Conservation (phyloP, 2,888 invertebrate species). For the Pollenia griseotomentosa region DNA sequence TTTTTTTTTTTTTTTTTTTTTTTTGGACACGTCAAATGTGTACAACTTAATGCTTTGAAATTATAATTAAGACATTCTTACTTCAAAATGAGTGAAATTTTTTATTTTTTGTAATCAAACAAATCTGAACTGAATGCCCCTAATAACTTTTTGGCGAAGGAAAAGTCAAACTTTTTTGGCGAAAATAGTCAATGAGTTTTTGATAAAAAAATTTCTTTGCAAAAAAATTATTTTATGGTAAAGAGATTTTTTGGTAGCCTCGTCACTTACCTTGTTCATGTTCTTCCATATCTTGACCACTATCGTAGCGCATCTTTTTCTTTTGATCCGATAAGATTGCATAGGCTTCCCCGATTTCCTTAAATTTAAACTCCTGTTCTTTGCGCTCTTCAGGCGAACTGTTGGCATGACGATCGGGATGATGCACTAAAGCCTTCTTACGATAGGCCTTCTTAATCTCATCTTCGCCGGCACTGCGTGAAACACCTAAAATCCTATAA, state of each 20-base stretch:
- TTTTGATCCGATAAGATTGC: constrained; percentile 95
- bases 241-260: not conserved
- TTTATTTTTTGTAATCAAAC: no score
- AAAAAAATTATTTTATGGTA: not conserved
- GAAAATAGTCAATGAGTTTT: not conserved
- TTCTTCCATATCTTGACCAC: constrained; percentile 94
- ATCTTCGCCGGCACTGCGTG: constrained; percentile 92
- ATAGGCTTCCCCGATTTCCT: constrained; percentile 98
- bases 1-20: no score
- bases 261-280: constrained; percentile 79
- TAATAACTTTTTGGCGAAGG: no score
- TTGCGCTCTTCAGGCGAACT: constrained; percentile 93
- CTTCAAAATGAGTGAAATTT: no score
- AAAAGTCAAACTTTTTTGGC: no score
- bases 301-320: constrained; percentile 95
- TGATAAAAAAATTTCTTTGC: not conserved
- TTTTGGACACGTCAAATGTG: no score
- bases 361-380: constrained; percentile 96
- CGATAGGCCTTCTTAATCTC: constrained; percentile 97
- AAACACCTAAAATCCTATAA: constrained; percentile 96
- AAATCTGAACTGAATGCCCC: no score
- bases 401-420: constrained; percentile 97
- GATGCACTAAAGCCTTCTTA: constrained; percentile 91
- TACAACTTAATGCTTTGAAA: no score
- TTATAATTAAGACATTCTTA: no score